phyloP scores from a whole-genome alignment of 2,113 vertebrate species.

The Plestiodon gilberti region DNA sequence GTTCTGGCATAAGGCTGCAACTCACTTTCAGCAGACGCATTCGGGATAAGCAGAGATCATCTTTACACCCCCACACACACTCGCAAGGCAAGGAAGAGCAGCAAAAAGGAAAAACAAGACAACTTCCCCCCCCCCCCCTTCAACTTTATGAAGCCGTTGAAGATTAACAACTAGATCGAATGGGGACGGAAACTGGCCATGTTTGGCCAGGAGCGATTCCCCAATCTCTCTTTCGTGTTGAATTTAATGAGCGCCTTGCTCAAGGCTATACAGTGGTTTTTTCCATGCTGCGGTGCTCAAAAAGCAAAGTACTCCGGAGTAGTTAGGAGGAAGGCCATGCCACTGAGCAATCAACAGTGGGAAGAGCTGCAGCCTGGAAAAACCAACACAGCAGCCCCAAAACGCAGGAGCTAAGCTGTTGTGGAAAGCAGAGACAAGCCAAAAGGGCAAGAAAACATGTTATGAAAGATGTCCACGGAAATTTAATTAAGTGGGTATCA shows the following conservation, averaged over 20 bases:
- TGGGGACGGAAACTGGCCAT: slow-evolving; percentile 43
- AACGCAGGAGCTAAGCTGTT: neutral
- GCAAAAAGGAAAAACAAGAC: neutral
- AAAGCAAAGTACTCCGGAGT: neutral
- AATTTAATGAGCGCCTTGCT: slow-evolving; percentile 47
- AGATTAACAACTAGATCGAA: slow-evolving; percentile 26
- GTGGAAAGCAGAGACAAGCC: neutral
- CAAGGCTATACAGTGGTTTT: neutral
- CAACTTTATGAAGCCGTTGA: neutral
- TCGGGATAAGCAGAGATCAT: too few species aligned
- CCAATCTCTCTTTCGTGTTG: slow-evolving; percentile 41
- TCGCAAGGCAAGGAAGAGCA: neutral
- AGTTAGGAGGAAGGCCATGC: neutral
- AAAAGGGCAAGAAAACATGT: neutral
- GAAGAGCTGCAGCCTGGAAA: neutral
- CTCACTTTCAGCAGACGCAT: too few species aligned
- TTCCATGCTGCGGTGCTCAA: neutral
- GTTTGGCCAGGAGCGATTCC: neutral
- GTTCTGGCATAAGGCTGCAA: too few species aligned
- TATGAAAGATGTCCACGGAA: too few species aligned
- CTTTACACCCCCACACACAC: too few species aligned
- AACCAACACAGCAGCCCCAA: too few species aligned
- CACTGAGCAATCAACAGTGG: neutral
- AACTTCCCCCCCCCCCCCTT: neutral
- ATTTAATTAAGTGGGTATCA: too few species aligned